Conservation (phyloP, 2,113 vertebrate genomes). For the Poeciliopsis turrubarensis region DNA sequence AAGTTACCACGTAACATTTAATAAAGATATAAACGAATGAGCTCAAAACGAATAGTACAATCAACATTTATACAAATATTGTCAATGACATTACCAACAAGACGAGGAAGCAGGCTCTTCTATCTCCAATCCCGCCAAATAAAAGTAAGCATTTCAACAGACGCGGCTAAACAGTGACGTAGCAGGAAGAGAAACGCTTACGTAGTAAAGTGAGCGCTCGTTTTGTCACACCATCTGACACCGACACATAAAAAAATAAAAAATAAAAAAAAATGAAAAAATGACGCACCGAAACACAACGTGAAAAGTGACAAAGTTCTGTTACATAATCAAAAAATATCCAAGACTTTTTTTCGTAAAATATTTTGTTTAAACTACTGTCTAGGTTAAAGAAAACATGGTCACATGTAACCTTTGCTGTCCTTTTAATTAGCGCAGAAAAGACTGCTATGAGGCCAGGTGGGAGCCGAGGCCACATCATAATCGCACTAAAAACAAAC, state of each 20-base stretch:
- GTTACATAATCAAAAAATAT: no score
- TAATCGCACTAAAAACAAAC: no score
- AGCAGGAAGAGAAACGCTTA: conserved; percentile 28
- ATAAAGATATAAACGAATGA: background rate
- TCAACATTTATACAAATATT: background rate
- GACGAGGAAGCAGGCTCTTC: background rate
- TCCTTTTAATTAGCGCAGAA: no score
- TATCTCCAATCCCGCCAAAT: conserved; percentile 63
- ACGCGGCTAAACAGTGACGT: conserved; percentile 68
- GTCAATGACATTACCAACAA: conserved; percentile 39
- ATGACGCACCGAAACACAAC: no score
- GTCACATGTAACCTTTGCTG: no score
- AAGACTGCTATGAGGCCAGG: no score
- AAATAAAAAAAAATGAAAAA: no score
- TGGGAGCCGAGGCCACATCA: no score
- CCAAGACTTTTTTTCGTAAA: no score
- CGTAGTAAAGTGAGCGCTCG: conserved; percentile 10
- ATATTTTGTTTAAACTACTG: no score
- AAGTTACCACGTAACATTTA: conserved; percentile 2
- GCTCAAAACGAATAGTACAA: background rate
- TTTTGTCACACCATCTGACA: conserved; percentile 8
- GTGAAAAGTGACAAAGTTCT: no score
- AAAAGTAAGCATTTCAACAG: conserved; percentile 41
- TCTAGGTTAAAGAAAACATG: no score
- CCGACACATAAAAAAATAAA: background rate